Conservation (phyloP, 1,140 invertebrate species). For the Marisa cornuarietis region DNA sequence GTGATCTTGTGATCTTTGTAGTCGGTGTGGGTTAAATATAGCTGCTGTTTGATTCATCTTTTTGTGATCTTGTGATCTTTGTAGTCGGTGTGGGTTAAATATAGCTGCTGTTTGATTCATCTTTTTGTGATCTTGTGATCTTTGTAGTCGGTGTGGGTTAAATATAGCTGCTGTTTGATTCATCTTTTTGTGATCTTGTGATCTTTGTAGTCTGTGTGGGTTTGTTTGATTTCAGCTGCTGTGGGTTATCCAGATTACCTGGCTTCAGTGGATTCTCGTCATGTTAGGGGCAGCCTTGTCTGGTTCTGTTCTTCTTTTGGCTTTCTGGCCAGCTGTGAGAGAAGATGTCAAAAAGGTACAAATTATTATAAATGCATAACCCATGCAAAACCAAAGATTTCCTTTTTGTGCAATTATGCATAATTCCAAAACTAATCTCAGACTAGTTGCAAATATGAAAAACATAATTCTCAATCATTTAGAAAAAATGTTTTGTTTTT, state of each 20-base stretch:
- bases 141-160: too few relatives aligned
- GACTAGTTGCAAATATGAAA: background rate
- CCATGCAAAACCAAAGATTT: background rate
- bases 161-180: background rate
- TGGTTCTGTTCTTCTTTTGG: conserved; percentile 84
- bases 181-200: background rate
- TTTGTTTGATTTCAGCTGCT: conserved; percentile 71
- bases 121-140: too few relatives aligned
- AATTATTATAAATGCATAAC: background rate
- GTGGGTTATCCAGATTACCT: conserved; percentile 84
- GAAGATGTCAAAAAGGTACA: conserved; percentile 67
- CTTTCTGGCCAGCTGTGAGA: conserved; percentile 81
- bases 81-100: too few relatives aligned
- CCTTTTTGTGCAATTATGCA: too few relatives aligned
- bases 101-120: too few relatives aligned
- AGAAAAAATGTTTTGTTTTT: background rate
- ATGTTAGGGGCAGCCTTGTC: conserved; percentile 82
- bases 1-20: too few relatives aligned
- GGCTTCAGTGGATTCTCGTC: conserved; percentile 89
- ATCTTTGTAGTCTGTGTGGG: too few relatives aligned
- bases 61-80: too few relatives aligned
- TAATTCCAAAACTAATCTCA: background rate
- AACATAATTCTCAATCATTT: background rate
- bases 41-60: too few relatives aligned
- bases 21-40: too few relatives aligned